Conservation (phyloP, 2,113 vertebrate genomes). For the Pteronura brasiliensis region DNA sequence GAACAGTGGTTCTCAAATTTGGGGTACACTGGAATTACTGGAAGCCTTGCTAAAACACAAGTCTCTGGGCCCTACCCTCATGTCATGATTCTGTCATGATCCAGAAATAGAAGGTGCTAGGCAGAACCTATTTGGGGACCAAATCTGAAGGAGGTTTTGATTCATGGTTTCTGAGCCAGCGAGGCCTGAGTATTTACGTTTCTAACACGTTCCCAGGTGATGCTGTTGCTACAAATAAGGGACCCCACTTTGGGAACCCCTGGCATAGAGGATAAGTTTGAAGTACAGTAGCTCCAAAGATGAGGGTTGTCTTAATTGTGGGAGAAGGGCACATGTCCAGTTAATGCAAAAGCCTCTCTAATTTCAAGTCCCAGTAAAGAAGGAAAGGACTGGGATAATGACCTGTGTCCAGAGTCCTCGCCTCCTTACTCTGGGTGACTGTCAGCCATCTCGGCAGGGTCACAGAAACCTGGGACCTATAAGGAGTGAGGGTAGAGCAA, state of each 20-base stretch:
- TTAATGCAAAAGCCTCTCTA: background rate
- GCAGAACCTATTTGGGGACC: background rate
- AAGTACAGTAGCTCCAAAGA: background rate
- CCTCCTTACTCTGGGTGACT: background rate
- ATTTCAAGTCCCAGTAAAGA: background rate
- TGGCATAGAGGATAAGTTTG: no score
- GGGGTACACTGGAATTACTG: fast-evolving
- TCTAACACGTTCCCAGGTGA: background rate
- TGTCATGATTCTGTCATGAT: background rate
- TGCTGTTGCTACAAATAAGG: background rate
- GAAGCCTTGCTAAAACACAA: background rate
- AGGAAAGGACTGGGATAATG: background rate
- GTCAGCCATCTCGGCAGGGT: background rate
- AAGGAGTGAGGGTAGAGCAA: background rate
- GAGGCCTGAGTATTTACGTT: background rate
- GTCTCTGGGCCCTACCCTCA: background rate
- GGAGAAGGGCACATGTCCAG: background rate
- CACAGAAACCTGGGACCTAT: no score
- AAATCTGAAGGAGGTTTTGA: background rate
- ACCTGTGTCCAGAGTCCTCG: background rate
- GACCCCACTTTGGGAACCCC: background rate
- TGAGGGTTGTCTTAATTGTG: background rate
- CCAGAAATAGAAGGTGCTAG: background rate
- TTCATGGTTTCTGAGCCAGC: background rate
- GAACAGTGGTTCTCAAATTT: background rate